A percentile compares a stretch with the other conserved stretches of the same genome.
Conservation (phyloP, 2,888 invertebrate genomes). For the Physocephala rufipes region DNA sequence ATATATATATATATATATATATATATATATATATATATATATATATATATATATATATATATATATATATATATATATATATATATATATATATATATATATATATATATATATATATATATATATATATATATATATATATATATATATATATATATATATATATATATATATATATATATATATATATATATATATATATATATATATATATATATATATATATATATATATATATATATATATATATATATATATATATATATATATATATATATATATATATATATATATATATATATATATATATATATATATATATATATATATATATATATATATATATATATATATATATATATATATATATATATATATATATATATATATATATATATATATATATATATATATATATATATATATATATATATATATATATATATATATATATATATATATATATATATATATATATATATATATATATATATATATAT, state of each 20-base stretch:
- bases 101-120: neutral
- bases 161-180: neutral
- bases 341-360: neutral
- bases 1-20: neutral
- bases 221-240: neutral
- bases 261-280: slow-evolving; percentile 5
- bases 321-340: slow-evolving; percentile 6
- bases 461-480: neutral
- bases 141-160: slow-evolving; percentile 2
- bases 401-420: neutral
- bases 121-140: neutral
- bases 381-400: slow-evolving; percentile 7
- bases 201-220: slow-evolving; percentile 7
- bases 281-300: neutral
- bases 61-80: neutral
- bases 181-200: neutral
- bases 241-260: neutral
- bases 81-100: neutral
- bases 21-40: neutral
- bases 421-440: neutral
- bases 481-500: neutral
- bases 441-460: slow-evolving; percentile 5
- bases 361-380: neutral
- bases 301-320: neutral
- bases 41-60: neutral